A percentile compares a stretch with the other conserved stretches of the same genome.
These are phyloP conservation scores for Sphaerophoria rueppellii DNA, from an alignment of 2,888 invertebrate genomes.

Conservation along the genomic window DNA sequence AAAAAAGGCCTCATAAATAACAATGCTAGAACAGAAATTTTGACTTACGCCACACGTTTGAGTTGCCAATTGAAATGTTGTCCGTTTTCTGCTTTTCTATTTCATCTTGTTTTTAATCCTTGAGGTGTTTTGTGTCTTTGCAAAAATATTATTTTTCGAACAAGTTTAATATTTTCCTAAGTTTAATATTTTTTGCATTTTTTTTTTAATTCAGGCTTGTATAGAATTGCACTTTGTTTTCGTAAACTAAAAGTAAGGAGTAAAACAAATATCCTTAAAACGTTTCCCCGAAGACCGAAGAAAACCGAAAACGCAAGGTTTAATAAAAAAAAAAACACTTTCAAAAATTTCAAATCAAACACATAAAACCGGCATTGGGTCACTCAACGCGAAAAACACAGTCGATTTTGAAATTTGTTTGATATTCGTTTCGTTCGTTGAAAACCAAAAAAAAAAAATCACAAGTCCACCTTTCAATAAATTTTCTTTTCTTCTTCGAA, in stretches of 20 bases:
- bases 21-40: neutral
- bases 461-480: neutral
- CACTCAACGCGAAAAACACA: constrained; percentile 3
- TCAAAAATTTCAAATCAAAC: neutral
- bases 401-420: neutral
- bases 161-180: constrained; percentile 2
- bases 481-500: neutral
- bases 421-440: neutral
- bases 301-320: neutral
- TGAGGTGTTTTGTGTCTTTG: constrained; percentile 12
- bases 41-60: constrained; percentile 17
- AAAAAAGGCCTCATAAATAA: too few relatives aligned
- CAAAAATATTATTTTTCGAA: neutral
- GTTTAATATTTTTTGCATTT: constrained; percentile 15
- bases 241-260: neutral
- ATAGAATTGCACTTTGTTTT: constrained; percentile 22
- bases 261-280: neutral
- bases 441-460: neutral
- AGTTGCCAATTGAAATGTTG: constrained; percentile 5
- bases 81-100: neutral
- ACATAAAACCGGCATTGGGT: constrained; percentile 15
- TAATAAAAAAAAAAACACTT: constrained; percentile 5
- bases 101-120: constrained; percentile 26
- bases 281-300: neutral
- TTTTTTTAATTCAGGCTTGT: constrained; percentile 10